Evolutionary conservation across 30 jellyfish, hydroid and myxozoan genomes (phyloP).

Genomic region (Turritopsis rubra): DNA sequence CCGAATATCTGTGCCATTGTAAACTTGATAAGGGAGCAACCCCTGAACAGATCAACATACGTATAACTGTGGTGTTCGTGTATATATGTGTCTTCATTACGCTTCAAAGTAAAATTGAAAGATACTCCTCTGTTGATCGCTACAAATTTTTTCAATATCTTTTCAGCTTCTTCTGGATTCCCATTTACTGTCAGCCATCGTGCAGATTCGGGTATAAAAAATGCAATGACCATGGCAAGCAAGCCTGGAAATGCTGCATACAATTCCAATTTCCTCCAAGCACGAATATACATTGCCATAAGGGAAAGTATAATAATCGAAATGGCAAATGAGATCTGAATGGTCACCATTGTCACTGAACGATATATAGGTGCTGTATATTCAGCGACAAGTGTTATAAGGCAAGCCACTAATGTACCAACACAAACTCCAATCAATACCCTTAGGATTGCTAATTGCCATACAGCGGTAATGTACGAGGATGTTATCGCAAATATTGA

Average conservation of each 20-base stretch:
- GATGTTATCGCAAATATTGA: not conserved
- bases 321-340: not conserved
- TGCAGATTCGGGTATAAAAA: slow-evolving; percentile 8
- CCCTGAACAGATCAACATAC: slow-evolving; percentile 4
- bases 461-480: not conserved
- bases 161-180: not conserved
- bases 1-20: not conserved
- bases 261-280: slow-evolving; percentile 2
- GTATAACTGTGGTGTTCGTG: not conserved
- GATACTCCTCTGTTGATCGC: not conserved
- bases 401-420: not conserved
- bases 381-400: not conserved
- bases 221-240: not conserved
- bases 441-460: slow-evolving; percentile 12
- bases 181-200: slow-evolving; percentile 5
- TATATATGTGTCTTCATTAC: not conserved
- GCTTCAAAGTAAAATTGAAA: not conserved
- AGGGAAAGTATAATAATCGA: not conserved
- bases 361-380: not conserved
- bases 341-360: not conserved
- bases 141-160: not conserved
- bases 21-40: not conserved
- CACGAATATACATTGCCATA: not conserved
- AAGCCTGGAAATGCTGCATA: not conserved
- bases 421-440: not conserved